Percentiles rank a stretch among this genome's conserved stretches.
These are phyloP conservation scores for Drosophila borborema DNA, from an alignment of 2,888 invertebrate genomes.

Conservation along the genomic window DNA sequence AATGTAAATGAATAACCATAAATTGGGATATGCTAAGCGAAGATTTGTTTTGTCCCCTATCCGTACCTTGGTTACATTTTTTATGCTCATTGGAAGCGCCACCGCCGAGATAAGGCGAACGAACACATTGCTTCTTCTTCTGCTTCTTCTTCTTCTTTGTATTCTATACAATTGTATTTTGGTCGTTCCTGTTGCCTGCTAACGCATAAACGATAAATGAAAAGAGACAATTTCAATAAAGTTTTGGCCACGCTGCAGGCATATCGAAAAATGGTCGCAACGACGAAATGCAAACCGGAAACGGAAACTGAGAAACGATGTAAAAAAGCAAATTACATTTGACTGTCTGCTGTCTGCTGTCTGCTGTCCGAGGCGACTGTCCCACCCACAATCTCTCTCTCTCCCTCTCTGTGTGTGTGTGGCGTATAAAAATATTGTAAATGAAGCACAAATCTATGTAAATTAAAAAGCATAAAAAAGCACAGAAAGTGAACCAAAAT, in stretches of 20 bases:
- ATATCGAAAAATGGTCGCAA: conserved; percentile 46
- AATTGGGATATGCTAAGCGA: conserved; percentile 55
- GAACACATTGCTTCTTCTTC: neutral
- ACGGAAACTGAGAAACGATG: conserved; percentile 69
- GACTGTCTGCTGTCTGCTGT: conserved; percentile 53
- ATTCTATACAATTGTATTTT: conserved; percentile 6
- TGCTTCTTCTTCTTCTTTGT: neutral
- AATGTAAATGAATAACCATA: conserved; percentile 54
- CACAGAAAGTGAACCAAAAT: conserved; percentile 50
- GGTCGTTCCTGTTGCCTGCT: conserved; percentile 39
- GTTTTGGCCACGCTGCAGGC: conserved; percentile 58
- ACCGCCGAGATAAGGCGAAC: conserved; percentile 31
- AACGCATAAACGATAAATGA: conserved; percentile 72
- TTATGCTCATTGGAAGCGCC: conserved; percentile 25
- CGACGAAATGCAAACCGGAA: conserved; percentile 68
- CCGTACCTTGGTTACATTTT: conserved; percentile 13
- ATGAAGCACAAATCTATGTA: conserved; percentile 71
- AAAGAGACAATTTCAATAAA: conserved; percentile 77
- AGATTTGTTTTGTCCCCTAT: conserved; percentile 33
- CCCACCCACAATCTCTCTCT: neutral
- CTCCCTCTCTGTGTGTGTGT: conserved; percentile 6
- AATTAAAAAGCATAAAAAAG: conserved; percentile 68
- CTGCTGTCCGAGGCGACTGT: conserved; percentile 9
- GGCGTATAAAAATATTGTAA: conserved; percentile 66
- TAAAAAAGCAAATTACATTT: conserved; percentile 74